These are phyloP conservation scores for Hippoglossus stenolepis DNA, from an alignment of 2,113 vertebrate genomes.

Conservation along the genomic window DNA sequence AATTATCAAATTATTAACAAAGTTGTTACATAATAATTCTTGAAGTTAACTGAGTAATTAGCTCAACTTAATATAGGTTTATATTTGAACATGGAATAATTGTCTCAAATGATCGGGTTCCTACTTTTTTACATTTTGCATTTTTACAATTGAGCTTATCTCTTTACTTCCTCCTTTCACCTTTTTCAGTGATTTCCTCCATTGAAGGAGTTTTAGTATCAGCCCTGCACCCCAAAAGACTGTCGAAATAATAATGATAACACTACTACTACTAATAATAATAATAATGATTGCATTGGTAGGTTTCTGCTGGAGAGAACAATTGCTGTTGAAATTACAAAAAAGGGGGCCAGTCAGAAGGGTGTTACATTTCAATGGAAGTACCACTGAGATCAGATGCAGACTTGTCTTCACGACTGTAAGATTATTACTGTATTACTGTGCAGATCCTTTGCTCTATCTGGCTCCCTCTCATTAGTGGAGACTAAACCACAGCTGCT, in stretches of 20 bases:
- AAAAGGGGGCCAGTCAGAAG: neutral
- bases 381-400: constrained; percentile 12
- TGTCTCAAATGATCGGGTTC: too few relatives aligned
- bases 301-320: constrained; percentile 9
- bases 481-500: constrained; percentile 44
- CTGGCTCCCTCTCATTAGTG: constrained; percentile 63
- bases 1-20: too few relatives aligned
- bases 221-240: too few relatives aligned
- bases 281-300: constrained; percentile 3
- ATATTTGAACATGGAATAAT: too few relatives aligned
- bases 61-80: too few relatives aligned
- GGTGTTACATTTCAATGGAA: constrained; percentile 6
- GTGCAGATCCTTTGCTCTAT: constrained; percentile 18
- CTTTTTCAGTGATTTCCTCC: neutral
- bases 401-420: constrained; percentile 12
- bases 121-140: too few relatives aligned
- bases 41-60: too few relatives aligned
- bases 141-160: neutral
- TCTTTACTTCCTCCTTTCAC: neutral
- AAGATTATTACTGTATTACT: constrained; percentile 16
- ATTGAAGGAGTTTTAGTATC: neutral
- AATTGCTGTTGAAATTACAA: constrained; percentile 1
- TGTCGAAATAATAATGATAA: neutral
- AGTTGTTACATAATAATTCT: too few relatives aligned
- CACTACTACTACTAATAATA: neutral